Evolutionary conservation across 2,113 vertebrate genomes (phyloP), one percentile per base, ranked within the genome.

Genomic region (Andinoacara biseriatus): DNA sequence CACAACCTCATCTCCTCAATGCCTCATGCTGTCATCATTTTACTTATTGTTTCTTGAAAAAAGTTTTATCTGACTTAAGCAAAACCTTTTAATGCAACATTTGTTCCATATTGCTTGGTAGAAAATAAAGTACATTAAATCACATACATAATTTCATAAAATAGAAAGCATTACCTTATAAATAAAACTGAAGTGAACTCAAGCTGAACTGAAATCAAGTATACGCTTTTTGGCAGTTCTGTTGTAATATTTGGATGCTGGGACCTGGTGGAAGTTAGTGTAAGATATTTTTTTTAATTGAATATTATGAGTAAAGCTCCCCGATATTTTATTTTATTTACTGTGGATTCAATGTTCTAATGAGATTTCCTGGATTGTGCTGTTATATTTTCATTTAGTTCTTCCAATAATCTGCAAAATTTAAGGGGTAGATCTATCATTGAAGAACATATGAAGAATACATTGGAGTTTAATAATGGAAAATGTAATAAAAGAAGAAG

Each of bases 331-430:
- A 29, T 69, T 5, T 26, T 46, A 46, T 10, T 18, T 52, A 17
- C 7, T 67, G 38, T 26, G 10, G 2, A 0, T 67, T 22, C 40
- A 29, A 14, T 18, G 29, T 29, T 49, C 65, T 14, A 5, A 22
- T 22, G 54, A 11, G 22, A 57, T 11, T 58, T 24, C 5, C 57
- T 49, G 15, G 15, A 29, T 49, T 29, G 24, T 13, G 15, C 15
- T 69, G 24, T 69, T 3, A 8, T 54, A 20, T 8, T 69, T 69
- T 24, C 3, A 29, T 49, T 29, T 29, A 69, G 17, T 5, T 26
- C 22, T 67, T 67, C 15, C 0, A 6, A 18, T 67, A 0, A 46
- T 8, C 26, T 22, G 40, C 1, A 18, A 67, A 0, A 46, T 69
- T 46, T 49, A 29, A 49, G 7, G 7, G 14, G 4, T 43, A 15